These are phyloP conservation scores for Melanerpes aurifrons DNA, from an alignment of 2,113 vertebrate genomes.

Conservation along the genomic window DNA sequence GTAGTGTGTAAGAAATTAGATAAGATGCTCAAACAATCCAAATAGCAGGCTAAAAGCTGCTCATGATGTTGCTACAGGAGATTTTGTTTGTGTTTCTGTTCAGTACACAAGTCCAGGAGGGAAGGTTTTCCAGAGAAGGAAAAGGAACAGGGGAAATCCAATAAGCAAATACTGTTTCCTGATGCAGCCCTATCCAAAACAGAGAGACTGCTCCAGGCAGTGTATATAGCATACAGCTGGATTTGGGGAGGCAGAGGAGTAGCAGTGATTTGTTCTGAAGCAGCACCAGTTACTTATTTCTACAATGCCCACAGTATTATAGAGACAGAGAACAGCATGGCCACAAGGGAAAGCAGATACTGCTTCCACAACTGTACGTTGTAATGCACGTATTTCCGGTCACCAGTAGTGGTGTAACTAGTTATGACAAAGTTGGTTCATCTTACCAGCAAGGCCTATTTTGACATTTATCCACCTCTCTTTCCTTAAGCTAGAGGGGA, in stretches of 20 bases:
- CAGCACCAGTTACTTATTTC: not conserved
- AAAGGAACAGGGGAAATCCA: not conserved
- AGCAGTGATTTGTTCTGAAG: not conserved
- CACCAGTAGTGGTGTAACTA: not conserved
- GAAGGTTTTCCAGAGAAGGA: not conserved
- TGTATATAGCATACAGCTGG: not conserved
- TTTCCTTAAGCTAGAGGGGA: constrained; percentile 43
- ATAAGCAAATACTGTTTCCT: not conserved
- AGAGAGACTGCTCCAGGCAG: not conserved
- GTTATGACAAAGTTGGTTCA: not conserved
- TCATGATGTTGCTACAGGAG: not conserved
- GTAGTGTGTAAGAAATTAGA: not conserved
- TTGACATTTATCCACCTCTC: constrained; percentile 37
- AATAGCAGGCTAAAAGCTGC: not conserved
- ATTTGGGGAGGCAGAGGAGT: not conserved
- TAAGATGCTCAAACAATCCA: not conserved
- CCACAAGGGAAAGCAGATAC: not conserved
- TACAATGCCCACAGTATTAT: not conserved
- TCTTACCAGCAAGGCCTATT: not conserved
- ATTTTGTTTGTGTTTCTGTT: not conserved
- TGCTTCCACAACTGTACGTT: not conserved
- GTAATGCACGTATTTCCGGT: not conserved
- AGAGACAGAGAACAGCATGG: not conserved
- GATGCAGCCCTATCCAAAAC: not conserved
- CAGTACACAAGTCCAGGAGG: not conserved